Evolutionary conservation across 1,140 invertebrate species (phyloP), one percentile per base, ranked within the genome.

Genomic region (Drosophila pallidifrons): DNA sequence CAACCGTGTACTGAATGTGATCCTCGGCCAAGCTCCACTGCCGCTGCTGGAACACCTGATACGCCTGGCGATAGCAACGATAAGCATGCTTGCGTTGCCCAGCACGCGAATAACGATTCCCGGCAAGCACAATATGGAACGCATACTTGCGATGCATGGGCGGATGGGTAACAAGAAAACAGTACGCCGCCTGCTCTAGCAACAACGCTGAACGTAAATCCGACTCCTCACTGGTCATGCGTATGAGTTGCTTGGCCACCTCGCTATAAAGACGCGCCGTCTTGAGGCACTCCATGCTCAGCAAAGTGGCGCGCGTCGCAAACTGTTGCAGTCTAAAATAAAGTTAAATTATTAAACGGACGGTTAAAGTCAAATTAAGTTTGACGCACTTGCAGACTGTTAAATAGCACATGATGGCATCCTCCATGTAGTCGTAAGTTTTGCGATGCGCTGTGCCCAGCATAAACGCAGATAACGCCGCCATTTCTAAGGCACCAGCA

Each of bases 51-150:
- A 82, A 93, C 82, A 97, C 96, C 94, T 98, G 97, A 93, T 97
- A 96, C 16, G 98, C 98, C 93, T 98, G 97, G 70, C 96, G 95
- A 90, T 99, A 99, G 82, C 97, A 98, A 71, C 98, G 94, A 54
- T 99, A 94, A 0, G 98, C 97, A 94, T 99, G 98, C 91, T 95
- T 96, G 63, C 96, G 95, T 91, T 98, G 98, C 0, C 97, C 97
- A 10, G 98, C 97, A 93, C 99, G 99, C 3, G 96, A 96, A 92
- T 95, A 99, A 64, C 98, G 94, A 93, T 99, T 97, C 3, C 98
- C 98, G 52, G 98, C 97, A 11, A 99, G 93, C 15, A 99, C 98
- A 94, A 98, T 96, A 89, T 99, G 98, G 92, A 99, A 99, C n/a
- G 98, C 97, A 93, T 98, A 99, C 93, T 99, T 99, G 51, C 98